Percentiles rank a stretch among this genome's conserved stretches.
phyloP scores from a whole-genome alignment of 2,888 invertebrate genomes.

The Diploptera punctata region DNA sequence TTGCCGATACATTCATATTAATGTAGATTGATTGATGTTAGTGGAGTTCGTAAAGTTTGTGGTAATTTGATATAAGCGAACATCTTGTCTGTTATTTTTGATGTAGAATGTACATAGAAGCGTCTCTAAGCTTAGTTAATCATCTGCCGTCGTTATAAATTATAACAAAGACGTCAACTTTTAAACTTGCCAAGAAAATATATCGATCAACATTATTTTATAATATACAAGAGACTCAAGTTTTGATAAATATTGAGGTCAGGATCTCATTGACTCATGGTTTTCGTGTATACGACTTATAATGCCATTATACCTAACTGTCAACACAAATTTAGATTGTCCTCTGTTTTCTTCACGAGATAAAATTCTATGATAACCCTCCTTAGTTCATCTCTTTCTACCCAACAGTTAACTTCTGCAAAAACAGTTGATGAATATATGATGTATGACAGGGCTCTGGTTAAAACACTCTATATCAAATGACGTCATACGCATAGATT shows the following conservation, averaged over 20 bases:
- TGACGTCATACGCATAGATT: slow-evolving; percentile 6
- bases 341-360: slow-evolving; percentile 12
- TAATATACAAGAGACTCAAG: not conserved
- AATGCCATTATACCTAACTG: slow-evolving; percentile 16
- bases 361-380: slow-evolving; percentile 1
- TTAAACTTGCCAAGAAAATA: too few relatives aligned
- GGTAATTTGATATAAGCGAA: too few relatives aligned
- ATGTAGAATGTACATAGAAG: too few relatives aligned
- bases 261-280: not conserved
- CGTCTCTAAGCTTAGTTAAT: too few relatives aligned
- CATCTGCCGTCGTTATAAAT: too few relatives aligned
- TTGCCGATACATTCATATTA: too few relatives aligned
- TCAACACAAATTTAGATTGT: slow-evolving; percentile 25
- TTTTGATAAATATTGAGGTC: not conserved
- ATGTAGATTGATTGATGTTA: too few relatives aligned
- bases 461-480: slow-evolving; percentile 8
- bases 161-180: too few relatives aligned
- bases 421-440: slow-evolving; percentile 16
- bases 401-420: slow-evolving; percentile 2
- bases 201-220: too few relatives aligned
- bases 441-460: slow-evolving; percentile 21
- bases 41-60: too few relatives aligned
- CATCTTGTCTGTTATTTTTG: too few relatives aligned
- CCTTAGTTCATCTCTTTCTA: not conserved
- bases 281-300: not conserved